Conservation (phyloP, 1,140 invertebrate species). For the Caenorhabditis latens region DNA sequence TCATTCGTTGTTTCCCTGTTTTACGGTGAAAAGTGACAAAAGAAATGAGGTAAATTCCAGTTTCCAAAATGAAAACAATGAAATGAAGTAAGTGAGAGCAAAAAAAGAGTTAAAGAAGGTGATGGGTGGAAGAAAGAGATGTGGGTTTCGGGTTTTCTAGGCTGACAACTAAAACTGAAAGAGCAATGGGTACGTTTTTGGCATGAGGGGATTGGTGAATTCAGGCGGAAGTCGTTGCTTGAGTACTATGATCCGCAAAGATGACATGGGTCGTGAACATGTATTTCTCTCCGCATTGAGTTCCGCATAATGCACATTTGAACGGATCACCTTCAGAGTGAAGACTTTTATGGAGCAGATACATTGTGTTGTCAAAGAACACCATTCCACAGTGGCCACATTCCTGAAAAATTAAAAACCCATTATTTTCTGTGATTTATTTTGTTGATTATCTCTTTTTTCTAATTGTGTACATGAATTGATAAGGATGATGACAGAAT, state of each 20-base stretch:
- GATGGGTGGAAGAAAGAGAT: neutral
- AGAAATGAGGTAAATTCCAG: constrained; percentile 10
- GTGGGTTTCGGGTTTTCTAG: constrained; percentile 22
- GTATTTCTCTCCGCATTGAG: constrained; percentile 91
- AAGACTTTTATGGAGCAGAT: constrained; percentile 95
- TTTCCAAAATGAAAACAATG: neutral
- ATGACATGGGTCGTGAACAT: constrained; percentile 96
- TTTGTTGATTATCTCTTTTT: neutral
- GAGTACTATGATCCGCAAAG: constrained; percentile 86
- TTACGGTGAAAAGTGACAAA: neutral
- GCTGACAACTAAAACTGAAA: constrained; percentile 52
- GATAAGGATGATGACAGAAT: neutral
- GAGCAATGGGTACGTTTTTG: constrained; percentile 11
- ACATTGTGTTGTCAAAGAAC: constrained; percentile 93
- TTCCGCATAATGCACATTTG: constrained; percentile 97
- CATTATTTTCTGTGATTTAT: constrained; percentile 66
- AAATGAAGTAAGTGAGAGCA: neutral
- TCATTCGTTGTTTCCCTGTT: constrained; percentile 53
- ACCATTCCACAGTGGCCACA: constrained; percentile 92
- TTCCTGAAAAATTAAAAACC: constrained; percentile 79
- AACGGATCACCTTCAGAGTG: constrained; percentile 92
- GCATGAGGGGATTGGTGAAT: neutral
- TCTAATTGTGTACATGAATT: neutral
- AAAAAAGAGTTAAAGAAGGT: constrained; percentile 3
- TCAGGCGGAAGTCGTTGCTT: constrained; percentile 53